Conservation (phyloP, 1,140 invertebrate genomes). For the Philopotamus ludificatus region DNA sequence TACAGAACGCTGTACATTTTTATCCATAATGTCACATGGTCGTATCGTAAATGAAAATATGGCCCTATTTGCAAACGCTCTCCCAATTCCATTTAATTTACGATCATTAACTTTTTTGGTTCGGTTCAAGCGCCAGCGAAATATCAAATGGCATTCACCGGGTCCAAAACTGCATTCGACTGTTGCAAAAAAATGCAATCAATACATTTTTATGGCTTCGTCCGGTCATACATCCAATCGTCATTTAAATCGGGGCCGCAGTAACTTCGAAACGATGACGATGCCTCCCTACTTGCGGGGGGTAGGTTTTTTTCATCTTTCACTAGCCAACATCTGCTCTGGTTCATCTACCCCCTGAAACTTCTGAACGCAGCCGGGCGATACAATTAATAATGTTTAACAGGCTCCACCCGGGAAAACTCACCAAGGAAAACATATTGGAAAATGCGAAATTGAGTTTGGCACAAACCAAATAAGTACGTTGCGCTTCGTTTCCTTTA, state of each 20-base stretch:
- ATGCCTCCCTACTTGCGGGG: conserved; percentile 10
- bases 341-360: background rate
- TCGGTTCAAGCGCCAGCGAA: too few relatives aligned
- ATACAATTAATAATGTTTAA: conserved; percentile 30
- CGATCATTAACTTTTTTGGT: too few relatives aligned
- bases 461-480: background rate
- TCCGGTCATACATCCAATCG: conserved; percentile 1
- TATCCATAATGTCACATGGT: too few relatives aligned
- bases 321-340: background rate
- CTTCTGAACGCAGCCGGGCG: conserved; percentile 9
- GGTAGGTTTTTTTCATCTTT: conserved; percentile 17
- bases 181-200: background rate
- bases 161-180: background rate
- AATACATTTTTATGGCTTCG: background rate
- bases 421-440: conserved; percentile 5
- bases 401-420: background rate
- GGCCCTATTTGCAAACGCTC: too few relatives aligned
- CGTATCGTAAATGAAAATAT: too few relatives aligned
- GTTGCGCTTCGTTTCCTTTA: background rate
- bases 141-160: too few relatives aligned
- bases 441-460: background rate
- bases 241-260: conserved; percentile 22
- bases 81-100: too few relatives aligned
- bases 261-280: conserved; percentile 31
- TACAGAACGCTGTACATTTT: too few relatives aligned